Conservation (phyloP, 2,888 invertebrate genomes). For the Caenorhabditis afra region DNA sequence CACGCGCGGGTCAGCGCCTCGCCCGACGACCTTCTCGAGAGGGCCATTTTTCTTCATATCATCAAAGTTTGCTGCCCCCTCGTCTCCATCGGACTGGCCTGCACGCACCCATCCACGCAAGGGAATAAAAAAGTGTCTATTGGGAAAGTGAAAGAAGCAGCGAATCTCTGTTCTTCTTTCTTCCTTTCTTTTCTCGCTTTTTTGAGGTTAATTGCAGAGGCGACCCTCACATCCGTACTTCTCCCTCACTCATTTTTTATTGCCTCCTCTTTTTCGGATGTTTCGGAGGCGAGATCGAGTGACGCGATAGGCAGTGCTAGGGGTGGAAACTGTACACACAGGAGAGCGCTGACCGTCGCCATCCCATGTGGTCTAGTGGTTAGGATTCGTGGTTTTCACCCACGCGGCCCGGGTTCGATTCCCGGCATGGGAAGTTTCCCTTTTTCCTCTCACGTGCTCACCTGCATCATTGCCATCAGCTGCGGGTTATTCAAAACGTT, state of each 20-base stretch:
- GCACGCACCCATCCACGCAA: conserved; percentile 7
- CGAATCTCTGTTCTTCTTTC: not conserved
- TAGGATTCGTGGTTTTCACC: conserved; percentile 76
- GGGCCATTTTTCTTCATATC: conserved; percentile 26
- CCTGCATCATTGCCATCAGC: conserved; percentile 73
- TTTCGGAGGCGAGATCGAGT: not conserved
- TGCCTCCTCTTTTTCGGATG: not conserved
- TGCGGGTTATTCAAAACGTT: conserved; percentile 67
- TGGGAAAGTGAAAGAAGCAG: conserved; percentile 5
- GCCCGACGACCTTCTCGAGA: conserved; percentile 22
- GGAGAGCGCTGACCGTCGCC: conserved; percentile 36
- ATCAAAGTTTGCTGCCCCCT: conserved; percentile 17
- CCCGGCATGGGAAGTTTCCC: conserved; percentile 72
- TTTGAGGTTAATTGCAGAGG: conserved; percentile 30
- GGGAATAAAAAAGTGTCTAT: conserved; percentile 13
- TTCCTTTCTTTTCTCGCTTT: conserved; percentile 5
- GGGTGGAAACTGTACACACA: conserved; percentile 65
- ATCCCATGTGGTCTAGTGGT: conserved; percentile 67
- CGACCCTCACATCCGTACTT: not conserved
- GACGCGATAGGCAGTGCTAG: not conserved
- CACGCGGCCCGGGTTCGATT: conserved; percentile 76
- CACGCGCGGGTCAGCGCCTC: conserved; percentile 20
- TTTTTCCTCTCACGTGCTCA: conserved; percentile 65
- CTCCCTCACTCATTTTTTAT: conserved; percentile 19
- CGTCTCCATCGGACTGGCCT: conserved; percentile 4